Conservation (phyloP, 2,113 vertebrate species). For the Hystrix cristata region DNA sequence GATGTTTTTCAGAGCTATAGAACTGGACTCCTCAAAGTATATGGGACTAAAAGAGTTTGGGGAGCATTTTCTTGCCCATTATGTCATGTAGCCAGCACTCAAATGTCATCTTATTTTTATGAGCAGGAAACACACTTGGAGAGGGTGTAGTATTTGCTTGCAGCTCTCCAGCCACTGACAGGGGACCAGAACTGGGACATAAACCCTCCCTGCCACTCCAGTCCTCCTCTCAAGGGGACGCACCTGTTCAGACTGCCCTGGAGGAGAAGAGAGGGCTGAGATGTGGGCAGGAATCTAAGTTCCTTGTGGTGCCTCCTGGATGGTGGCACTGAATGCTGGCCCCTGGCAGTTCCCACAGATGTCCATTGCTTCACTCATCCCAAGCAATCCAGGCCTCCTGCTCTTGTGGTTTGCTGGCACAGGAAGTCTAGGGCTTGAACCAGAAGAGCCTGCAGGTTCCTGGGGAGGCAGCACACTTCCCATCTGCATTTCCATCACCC, state of each 20-base stretch:
- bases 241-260: not conserved
- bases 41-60: not conserved
- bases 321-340: rapidly evolving
- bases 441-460: not conserved
- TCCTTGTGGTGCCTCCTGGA: not conserved
- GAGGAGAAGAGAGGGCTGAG: not conserved
- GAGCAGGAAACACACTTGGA: not conserved
- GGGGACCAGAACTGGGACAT: not conserved
- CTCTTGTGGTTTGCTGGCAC: too few species aligned
- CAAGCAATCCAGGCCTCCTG: not conserved
- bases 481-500: not conserved
- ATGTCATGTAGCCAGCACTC: too few species aligned
- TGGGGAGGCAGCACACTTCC: not conserved
- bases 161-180: rapidly evolving
- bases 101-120: not conserved
- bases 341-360: rapidly evolving
- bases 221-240: rapidly evolving
- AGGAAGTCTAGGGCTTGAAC: not conserved
- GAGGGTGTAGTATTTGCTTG: not conserved
- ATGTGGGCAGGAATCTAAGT: too few species aligned
- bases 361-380: too few species aligned
- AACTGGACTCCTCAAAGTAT: not conserved
- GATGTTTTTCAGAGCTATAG: not conserved
- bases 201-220: not conserved
- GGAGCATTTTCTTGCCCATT: not conserved